A percentile compares a stretch with the other conserved stretches of the same genome.
Conservation (phyloP, 2,888 invertebrate genomes). For the Aporophyla lueneburgensis region DNA sequence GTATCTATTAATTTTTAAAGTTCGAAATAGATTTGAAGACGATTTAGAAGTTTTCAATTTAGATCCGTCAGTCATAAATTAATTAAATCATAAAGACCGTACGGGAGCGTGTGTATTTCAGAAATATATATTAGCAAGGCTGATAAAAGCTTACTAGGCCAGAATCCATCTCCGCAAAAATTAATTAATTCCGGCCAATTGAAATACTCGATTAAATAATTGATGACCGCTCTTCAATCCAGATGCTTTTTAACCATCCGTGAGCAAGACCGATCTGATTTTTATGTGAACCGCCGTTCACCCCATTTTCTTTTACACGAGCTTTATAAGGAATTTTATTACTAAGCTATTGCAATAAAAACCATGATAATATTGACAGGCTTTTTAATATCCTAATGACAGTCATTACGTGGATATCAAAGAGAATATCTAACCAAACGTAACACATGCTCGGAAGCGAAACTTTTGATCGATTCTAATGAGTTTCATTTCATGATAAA, state of each 20-base stretch:
- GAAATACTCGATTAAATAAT: conserved; percentile 41
- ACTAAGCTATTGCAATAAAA: conserved; percentile 33
- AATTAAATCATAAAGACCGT: neutral
- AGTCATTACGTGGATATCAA: conserved; percentile 38
- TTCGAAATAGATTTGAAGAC: neutral
- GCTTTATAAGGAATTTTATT: conserved; percentile 38
- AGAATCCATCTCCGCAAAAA: conserved; percentile 8
- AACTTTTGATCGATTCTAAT: conserved; percentile 54
- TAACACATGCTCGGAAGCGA: conserved; percentile 32
- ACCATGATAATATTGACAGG: conserved; percentile 3
- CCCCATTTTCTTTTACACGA: conserved; percentile 28
- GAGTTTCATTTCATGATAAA: conserved; percentile 52
- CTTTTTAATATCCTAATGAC: conserved; percentile 34
- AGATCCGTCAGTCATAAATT: neutral
- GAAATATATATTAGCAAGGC: neutral
- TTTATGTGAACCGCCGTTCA: conserved; percentile 44
- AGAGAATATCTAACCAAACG: conserved; percentile 38
- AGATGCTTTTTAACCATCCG: conserved; percentile 24
- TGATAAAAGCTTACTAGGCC: neutral
- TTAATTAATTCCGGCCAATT: conserved; percentile 38
- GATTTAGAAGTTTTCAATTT: neutral
- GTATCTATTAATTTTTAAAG: neutral
- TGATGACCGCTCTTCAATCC: conserved; percentile 25
- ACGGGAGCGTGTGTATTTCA: neutral
- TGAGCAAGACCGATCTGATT: conserved; percentile 48